A percentile compares a stretch with the other conserved stretches of the same genome.
phyloP scores from a whole-genome alignment of 1,140 invertebrate genomes.

The Listronotus bonariensis region DNA sequence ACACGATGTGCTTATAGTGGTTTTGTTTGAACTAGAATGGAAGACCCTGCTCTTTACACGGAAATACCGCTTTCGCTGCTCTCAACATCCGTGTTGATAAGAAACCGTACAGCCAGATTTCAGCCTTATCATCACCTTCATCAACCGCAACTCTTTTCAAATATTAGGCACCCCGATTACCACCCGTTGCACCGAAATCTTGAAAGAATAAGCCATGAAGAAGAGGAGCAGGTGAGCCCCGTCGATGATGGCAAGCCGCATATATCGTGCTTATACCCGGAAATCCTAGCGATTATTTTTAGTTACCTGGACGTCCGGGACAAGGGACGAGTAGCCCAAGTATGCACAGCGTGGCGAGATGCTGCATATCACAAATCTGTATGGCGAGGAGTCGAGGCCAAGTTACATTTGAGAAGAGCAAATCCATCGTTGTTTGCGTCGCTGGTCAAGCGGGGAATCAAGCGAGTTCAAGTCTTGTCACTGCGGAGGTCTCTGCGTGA shows the following conservation, averaged over 20 bases:
- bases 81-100: conserved; percentile 47
- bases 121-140: conserved; percentile 62
- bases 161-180: conserved; percentile 43
- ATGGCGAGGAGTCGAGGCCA: conserved; percentile 91
- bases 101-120: conserved; percentile 56
- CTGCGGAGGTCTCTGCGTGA: conserved; percentile 82
- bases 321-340: conserved; percentile 86
- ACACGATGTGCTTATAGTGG: conserved; percentile 29
- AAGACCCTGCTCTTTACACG: conserved; percentile 54
- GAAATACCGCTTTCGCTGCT: conserved; percentile 57
- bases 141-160: conserved; percentile 61
- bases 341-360: conserved; percentile 87
- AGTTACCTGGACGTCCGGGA: conserved; percentile 85
- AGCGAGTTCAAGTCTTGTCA: conserved; percentile 86
- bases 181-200: conserved; percentile 54
- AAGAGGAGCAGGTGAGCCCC: conserved; percentile 31
- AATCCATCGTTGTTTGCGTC: conserved; percentile 84
- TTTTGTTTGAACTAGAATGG: conserved; percentile 46
- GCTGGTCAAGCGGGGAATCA: conserved; percentile 84
- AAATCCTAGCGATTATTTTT: conserved; percentile 91
- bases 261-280: conserved; percentile 88
- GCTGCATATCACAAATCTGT: conserved; percentile 90
- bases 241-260: conserved; percentile 64
- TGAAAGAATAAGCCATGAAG: conserved; percentile 42
- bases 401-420: conserved; percentile 82